A percentile compares a stretch with the other conserved stretches of the same genome.
phyloP scores from a whole-genome alignment of 2,888 invertebrate species.

The Melanostoma mellinum region DNA sequence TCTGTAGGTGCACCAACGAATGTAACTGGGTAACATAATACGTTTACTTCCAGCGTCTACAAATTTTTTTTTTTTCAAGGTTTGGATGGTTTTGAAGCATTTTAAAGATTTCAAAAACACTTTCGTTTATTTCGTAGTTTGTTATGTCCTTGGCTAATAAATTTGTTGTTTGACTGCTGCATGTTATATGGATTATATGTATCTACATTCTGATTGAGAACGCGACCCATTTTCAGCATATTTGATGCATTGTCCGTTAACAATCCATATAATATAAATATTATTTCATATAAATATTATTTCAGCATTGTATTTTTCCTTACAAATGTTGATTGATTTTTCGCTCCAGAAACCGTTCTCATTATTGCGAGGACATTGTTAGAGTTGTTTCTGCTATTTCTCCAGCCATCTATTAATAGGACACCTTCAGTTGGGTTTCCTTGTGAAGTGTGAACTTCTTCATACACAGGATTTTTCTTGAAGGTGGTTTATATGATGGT shows the following conservation, averaged over 20 bases:
- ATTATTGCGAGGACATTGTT: conserved; percentile 1
- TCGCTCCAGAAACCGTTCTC: not conserved
- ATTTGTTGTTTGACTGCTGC: conserved; percentile 5
- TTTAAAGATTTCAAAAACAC: conserved; percentile 4
- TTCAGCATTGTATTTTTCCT: conserved; percentile 9
- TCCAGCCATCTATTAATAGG: not conserved
- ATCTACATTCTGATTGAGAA: conserved; percentile 1
- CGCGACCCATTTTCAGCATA: conserved; percentile 10
- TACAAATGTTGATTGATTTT: conserved; percentile 8
- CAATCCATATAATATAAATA: not conserved
- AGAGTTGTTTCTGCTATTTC: conserved; percentile 1
- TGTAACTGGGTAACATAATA: conserved; percentile 6
- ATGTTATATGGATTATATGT: not conserved
- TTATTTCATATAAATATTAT: no score
- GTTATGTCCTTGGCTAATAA: conserved; percentile 4
- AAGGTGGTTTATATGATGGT: not conserved
- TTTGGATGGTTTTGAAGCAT: not conserved
- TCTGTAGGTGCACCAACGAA: conserved; percentile 2
- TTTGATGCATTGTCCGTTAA: conserved; percentile 3
- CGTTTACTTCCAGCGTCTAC: no score
- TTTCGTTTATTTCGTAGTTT: conserved; percentile 7
- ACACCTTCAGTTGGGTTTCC: not conserved
- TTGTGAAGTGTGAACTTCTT: conserved; percentile 5
- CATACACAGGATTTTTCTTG: not conserved
- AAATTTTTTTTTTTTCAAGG: not conserved